These are phyloP conservation scores for Lasioglossum lativentre DNA, from an alignment of 2,888 invertebrate species.

Conservation along the genomic window DNA sequence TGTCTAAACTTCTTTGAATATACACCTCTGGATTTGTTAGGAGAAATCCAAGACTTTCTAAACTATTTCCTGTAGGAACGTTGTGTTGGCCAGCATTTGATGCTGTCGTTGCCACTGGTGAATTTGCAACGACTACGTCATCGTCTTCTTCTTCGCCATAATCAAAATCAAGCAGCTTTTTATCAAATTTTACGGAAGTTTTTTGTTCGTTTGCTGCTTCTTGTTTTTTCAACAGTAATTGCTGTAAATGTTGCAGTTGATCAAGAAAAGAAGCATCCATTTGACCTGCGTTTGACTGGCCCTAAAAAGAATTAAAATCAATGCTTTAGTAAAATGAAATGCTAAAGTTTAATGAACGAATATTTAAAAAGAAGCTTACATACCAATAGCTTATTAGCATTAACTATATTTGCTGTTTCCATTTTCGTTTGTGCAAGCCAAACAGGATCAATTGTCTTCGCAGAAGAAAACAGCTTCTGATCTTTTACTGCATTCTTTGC, in stretches of 20 bases:
- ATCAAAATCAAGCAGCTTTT: slow-evolving; percentile 95
- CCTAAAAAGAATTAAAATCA: slow-evolving; percentile 65
- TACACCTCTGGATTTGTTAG: slow-evolving; percentile 83
- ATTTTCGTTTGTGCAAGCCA: slow-evolving; percentile 84
- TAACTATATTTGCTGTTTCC: slow-evolving; percentile 82
- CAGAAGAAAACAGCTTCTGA: slow-evolving; percentile 80
- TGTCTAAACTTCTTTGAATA: not conserved
- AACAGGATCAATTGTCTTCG: slow-evolving; percentile 82
- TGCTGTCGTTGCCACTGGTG: slow-evolving; percentile 81
- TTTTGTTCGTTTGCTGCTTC: slow-evolving; percentile 83
- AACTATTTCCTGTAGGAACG: slow-evolving; percentile 75
- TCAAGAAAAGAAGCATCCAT: slow-evolving; percentile 84
- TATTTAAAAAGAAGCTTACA: slow-evolving; percentile 29
- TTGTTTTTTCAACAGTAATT: slow-evolving; percentile 85
- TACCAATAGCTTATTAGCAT: slow-evolving; percentile 79
- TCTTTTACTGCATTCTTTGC: slow-evolving; percentile 81
- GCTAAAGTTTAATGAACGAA: not conserved
- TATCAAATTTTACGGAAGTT: slow-evolving; percentile 90
- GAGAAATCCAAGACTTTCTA: slow-evolving; percentile 81
- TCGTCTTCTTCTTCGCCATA: slow-evolving; percentile 97
- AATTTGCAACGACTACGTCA: slow-evolving; percentile 84
- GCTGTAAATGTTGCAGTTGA: slow-evolving; percentile 88
- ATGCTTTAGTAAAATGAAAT: not conserved
- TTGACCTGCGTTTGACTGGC: slow-evolving; percentile 79
- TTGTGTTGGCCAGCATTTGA: slow-evolving; percentile 75